phyloP scores from a whole-genome alignment of 2,888 invertebrate species.

The Lymantria dispar region DNA sequence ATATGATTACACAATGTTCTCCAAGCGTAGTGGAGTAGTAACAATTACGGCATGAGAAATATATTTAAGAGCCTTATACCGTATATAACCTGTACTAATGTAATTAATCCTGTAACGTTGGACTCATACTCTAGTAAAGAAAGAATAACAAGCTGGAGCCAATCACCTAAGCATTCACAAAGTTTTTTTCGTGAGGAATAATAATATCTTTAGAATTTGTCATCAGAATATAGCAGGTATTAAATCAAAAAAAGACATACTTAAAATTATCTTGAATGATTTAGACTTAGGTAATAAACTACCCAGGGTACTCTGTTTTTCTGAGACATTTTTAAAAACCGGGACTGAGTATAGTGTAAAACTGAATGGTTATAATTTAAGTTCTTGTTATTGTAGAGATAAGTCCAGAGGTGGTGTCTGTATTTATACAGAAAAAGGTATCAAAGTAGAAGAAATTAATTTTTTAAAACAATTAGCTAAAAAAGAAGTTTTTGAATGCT shows the following conservation, averaged over 20 bases:
- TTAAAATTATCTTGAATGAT: not conserved
- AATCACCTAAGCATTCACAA: too few species aligned
- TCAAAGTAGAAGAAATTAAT: not conserved
- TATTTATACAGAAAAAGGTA: not conserved
- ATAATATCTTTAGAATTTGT: not conserved
- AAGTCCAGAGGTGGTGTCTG: not conserved
- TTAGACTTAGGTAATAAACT: not conserved
- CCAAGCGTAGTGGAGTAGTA: not conserved
- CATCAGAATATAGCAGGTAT: conserved; percentile 2
- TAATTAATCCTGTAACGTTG: not conserved
- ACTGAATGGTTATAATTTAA: not conserved
- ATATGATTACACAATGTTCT: conserved; percentile 2
- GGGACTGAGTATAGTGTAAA: not conserved
- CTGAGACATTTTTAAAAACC: not conserved
- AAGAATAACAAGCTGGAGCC: not conserved
- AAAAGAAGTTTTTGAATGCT: not conserved
- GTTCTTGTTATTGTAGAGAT: not conserved
- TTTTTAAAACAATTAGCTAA: not conserved
- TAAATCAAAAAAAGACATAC: not conserved
- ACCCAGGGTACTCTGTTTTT: not conserved
- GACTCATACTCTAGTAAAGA: not conserved
- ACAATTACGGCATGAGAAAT: not conserved
- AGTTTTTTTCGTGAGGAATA: not conserved
- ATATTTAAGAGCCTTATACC: not conserved
- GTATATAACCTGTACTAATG: not conserved